Evolutionary conservation across 2,888 invertebrate genomes (phyloP), one percentile per base, ranked within the genome.

Genomic region (Ophioninae sp.): DNA sequence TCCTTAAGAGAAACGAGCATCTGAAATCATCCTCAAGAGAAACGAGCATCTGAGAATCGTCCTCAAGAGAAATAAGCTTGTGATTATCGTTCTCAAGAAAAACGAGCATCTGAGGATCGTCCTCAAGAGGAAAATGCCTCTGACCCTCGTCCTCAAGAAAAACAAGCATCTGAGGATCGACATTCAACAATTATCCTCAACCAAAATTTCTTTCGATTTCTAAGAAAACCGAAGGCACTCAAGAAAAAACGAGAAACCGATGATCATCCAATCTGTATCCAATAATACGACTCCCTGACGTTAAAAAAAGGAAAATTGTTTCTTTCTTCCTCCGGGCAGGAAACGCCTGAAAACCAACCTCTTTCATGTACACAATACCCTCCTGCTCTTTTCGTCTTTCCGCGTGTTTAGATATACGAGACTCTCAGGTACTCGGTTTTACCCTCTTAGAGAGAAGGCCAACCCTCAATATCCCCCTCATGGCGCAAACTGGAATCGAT

Each of bases 301-400:
- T 30, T 3, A 1, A 30, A 6, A 64, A 82, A 76, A 69, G 39
- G 68, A 20, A 10, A 37, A 39, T 51, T 63, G 51, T 23, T 56
- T 56, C 39, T 81, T 75, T 71, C 51, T 65, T 61, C 51, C 61
- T 65, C 22, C 56, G 61, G 64, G 44, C 58, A 71, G 72, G 68
- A 83, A 56, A 79, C 72, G 80, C 74, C 79, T 67, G 65, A 80
- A 79, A 84, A 72, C 39, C 85, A 78, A 56, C 84, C 84, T 79
- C 59, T 84, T 84, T 58, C 80, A 59, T 84, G 85, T 85, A 65
- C 59, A 30, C 58, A 39, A 23, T 41, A 13, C 23, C 63, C 51
- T 37, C 56, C 61, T 44, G 64, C 37, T 51, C 37, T 64, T 58
- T 65, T 20, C 22, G 75, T 65, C 39, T 1, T 68, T 61, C 51